A percentile compares a stretch with the other conserved stretches of the same genome.
These are phyloP conservation scores for Oreochromis niloticus DNA, from an alignment of 2,113 vertebrate genomes.

Conservation along the genomic window DNA sequence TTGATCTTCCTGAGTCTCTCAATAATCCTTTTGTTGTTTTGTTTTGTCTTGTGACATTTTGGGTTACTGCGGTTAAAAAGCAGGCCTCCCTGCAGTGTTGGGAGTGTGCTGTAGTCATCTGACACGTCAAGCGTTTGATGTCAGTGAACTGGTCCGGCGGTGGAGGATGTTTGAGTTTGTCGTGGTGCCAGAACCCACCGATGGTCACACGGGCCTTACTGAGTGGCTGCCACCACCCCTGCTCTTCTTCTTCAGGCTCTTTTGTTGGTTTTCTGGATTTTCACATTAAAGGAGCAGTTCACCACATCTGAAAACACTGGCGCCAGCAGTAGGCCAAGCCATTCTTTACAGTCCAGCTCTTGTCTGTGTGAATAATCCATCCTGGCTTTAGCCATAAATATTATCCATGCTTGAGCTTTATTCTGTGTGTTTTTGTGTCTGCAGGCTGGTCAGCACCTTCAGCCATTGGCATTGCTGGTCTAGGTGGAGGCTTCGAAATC, in stretches of 20 bases:
- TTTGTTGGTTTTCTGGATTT: background rate
- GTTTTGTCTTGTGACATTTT: background rate
- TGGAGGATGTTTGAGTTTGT: background rate
- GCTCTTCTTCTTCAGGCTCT: background rate
- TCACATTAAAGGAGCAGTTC: background rate
- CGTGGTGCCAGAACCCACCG: background rate
- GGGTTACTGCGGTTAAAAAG: background rate
- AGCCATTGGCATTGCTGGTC: slow-evolving; percentile 93
- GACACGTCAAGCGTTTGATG: background rate
- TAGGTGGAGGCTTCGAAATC: slow-evolving; percentile 95
- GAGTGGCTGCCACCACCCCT: background rate
- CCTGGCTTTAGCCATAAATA: too few relatives aligned
- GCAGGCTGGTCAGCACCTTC: slow-evolving; percentile 95
- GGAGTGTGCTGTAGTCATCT: background rate
- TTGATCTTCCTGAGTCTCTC: background rate
- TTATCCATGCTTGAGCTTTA: background rate
- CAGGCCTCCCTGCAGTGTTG: background rate
- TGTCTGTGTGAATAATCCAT: background rate
- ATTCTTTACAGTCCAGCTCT: background rate
- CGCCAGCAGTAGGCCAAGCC: background rate
- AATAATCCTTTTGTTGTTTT: background rate
- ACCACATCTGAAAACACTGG: background rate
- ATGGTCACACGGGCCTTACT: background rate
- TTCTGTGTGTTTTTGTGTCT: background rate
- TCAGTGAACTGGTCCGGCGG: background rate